These are phyloP conservation scores for Mastomys coucha DNA, from an alignment of 2,113 vertebrate genomes.

Conservation along the genomic window DNA sequence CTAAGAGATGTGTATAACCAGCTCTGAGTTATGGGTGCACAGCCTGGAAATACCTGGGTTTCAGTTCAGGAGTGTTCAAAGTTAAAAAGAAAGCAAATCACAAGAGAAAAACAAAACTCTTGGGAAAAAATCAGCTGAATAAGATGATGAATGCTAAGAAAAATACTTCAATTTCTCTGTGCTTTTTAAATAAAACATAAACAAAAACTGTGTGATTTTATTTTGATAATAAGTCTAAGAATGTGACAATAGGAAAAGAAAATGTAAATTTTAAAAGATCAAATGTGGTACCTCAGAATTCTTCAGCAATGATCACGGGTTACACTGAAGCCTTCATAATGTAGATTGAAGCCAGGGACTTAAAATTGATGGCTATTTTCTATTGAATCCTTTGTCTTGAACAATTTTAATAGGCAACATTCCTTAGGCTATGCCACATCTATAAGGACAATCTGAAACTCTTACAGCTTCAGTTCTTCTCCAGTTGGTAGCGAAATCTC, in stretches of 20 bases:
- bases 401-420: slow-evolving; percentile 30
- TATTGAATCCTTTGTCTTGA: slow-evolving; percentile 37
- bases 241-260: neutral
- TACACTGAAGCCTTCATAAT: neutral
- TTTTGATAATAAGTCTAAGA: slow-evolving; percentile 18
- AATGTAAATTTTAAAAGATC: slow-evolving; percentile 1
- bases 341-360: neutral
- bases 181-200: slow-evolving; percentile 15
- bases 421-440: slow-evolving; percentile 17
- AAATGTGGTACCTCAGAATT: neutral
- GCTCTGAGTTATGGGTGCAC: slow-evolving; percentile 64
- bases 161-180: neutral
- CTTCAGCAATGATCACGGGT: neutral
- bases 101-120: neutral
- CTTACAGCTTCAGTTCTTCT: slow-evolving; percentile 60
- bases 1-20: slow-evolving; percentile 47
- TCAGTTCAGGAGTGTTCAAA: slow-evolving; percentile 36
- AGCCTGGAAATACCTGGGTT: slow-evolving; percentile 36
- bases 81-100: slow-evolving; percentile 46
- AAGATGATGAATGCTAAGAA: slow-evolving; percentile 6
- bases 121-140: slow-evolving; percentile 7
- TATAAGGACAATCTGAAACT: slow-evolving; percentile 21
- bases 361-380: slow-evolving; percentile 60
- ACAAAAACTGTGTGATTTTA: neutral
- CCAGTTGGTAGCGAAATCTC: slow-evolving; percentile 36